Conservation (phyloP, 2,113 vertebrate species). For the Arizona elegans region DNA sequence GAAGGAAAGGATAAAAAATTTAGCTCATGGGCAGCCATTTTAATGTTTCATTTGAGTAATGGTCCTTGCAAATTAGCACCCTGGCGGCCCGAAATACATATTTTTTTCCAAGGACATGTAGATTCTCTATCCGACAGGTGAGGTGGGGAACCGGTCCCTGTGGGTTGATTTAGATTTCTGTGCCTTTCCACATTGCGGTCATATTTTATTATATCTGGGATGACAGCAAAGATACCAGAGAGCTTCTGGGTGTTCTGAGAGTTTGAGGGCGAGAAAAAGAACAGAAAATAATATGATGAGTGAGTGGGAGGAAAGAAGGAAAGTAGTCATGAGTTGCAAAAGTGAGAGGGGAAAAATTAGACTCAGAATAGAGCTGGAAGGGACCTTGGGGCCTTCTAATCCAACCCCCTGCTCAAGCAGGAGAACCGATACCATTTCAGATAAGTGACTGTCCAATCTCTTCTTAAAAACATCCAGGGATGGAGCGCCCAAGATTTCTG, state of each 20-base stretch:
- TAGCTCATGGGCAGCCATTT: conserved; percentile 59
- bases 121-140: conserved; percentile 67
- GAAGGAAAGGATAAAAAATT: conserved; percentile 59
- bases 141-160: conserved; percentile 56
- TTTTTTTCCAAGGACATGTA: conserved; percentile 66
- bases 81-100: conserved; percentile 68
- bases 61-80: conserved; percentile 77
- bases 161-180: conserved; percentile 57
- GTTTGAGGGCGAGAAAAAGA: conserved; percentile 59
- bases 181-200: conserved; percentile 51
- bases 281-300: conserved; percentile 61
- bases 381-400: too few relatives aligned
- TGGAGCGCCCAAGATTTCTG: too few relatives aligned
- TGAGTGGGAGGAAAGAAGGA: not conserved
- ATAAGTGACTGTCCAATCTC: too few relatives aligned
- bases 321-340: not conserved
- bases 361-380: not conserved
- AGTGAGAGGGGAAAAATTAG: not conserved
- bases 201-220: conserved; percentile 58
- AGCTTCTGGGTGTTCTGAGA: conserved; percentile 47
- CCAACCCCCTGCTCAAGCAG: too few relatives aligned
- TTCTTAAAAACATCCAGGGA: too few relatives aligned
- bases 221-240: conserved; percentile 52
- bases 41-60: conserved; percentile 76
- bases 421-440: too few relatives aligned